phyloP scores from a whole-genome alignment of 2,888 invertebrate species.

The Ernsta delagoae region DNA sequence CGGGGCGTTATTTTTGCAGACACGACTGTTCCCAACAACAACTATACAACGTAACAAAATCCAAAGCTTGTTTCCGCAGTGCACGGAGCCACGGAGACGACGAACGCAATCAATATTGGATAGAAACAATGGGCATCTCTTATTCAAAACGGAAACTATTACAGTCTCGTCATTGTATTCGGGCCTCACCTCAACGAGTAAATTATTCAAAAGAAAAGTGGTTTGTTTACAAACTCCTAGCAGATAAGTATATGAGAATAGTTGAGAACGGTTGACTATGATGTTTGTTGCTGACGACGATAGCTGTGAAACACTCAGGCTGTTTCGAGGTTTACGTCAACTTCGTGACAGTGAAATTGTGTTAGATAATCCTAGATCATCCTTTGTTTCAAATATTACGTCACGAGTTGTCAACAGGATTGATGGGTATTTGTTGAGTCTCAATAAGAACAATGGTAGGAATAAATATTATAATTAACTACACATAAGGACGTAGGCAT shows the following conservation, averaged over 20 bases:
- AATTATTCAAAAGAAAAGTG: constrained; percentile 81
- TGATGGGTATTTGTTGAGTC: constrained; percentile 47
- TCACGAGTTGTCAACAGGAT: constrained; percentile 69
- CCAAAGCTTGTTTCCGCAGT: constrained; percentile 58
- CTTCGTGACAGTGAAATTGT: constrained; percentile 71
- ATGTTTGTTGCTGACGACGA: constrained; percentile 54
- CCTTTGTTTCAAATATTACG: constrained; percentile 71
- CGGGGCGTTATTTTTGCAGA: not conserved
- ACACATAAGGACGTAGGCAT: not conserved
- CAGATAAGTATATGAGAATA: constrained; percentile 70
- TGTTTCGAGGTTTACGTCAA: constrained; percentile 79
- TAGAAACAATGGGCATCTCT: constrained; percentile 79
- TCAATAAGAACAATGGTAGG: constrained; percentile 35
- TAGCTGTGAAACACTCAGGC: constrained; percentile 57
- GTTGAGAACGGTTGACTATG: constrained; percentile 63
- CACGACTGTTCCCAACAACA: not conserved
- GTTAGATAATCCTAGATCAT: constrained; percentile 73
- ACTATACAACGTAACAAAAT: constrained; percentile 59
- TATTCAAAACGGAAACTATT: constrained; percentile 84
- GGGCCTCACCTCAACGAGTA: constrained; percentile 73
- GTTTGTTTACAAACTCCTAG: constrained; percentile 75
- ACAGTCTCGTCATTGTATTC: constrained; percentile 78
- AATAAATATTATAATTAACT: constrained; percentile 21
- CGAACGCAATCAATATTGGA: constrained; percentile 77
- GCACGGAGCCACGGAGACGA: constrained; percentile 63